phyloP scores from a whole-genome alignment of 2,888 invertebrate species.

The Ametastegia equiseti region DNA sequence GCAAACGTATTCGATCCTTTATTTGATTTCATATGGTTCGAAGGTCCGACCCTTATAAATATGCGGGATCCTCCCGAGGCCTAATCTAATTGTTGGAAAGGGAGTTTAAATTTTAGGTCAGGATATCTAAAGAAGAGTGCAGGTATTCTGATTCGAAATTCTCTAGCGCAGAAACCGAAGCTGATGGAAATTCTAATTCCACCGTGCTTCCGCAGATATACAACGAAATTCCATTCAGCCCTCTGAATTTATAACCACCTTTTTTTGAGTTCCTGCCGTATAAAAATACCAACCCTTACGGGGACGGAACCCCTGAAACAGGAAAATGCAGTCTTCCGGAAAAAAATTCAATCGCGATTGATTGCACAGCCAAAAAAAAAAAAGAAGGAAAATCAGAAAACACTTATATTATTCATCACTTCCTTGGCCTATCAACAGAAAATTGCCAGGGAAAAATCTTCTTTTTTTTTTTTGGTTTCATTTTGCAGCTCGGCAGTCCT shows the following conservation, averaged over 20 bases:
- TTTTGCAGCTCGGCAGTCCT: too few relatives aligned
- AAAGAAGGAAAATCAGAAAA: too few relatives aligned
- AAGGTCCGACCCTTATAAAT: constrained; percentile 54
- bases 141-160: constrained; percentile 23
- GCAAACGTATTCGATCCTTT: constrained; percentile 55
- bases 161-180: neutral
- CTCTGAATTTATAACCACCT: neutral
- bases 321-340: too few relatives aligned
- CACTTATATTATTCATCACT: too few relatives aligned
- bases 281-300: too few relatives aligned
- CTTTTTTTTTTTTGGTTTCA: too few relatives aligned
- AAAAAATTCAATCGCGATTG: too few relatives aligned
- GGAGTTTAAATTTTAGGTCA: constrained; percentile 40
- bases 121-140: constrained; percentile 16
- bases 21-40: constrained; percentile 52
- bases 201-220: neutral
- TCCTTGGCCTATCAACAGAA: too few relatives aligned
- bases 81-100: constrained; percentile 51
- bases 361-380: too few relatives aligned
- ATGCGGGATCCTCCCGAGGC: constrained; percentile 51
- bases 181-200: neutral
- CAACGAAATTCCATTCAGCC: neutral
- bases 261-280: neutral
- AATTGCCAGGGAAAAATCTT: too few relatives aligned
- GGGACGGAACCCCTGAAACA: too few relatives aligned